Conservation (phyloP, 1,140 invertebrate genomes). For the Saxidomus purpurata region DNA sequence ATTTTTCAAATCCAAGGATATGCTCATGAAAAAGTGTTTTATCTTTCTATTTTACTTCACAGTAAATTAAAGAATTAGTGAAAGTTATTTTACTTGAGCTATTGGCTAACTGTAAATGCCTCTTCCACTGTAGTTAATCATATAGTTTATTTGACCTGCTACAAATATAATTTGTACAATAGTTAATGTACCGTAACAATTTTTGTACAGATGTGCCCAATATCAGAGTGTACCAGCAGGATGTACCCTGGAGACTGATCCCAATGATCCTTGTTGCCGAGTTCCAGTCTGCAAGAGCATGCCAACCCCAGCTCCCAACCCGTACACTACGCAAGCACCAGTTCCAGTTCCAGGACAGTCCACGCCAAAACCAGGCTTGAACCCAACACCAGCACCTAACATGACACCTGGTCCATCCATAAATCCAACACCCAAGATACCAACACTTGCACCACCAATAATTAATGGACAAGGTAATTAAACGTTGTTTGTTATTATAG, state of each 20-base stretch:
- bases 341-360: constrained; percentile 51
- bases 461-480: constrained; percentile 61
- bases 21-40: too few species aligned
- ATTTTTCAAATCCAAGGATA: too few species aligned
- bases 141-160: too few species aligned
- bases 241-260: constrained; percentile 74
- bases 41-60: too few species aligned
- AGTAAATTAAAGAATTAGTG: too few species aligned
- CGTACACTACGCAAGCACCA: constrained; percentile 47
- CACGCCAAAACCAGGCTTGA: constrained; percentile 43
- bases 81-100: too few species aligned
- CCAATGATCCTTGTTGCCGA: constrained; percentile 76
- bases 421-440: constrained; percentile 52
- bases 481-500: too few species aligned
- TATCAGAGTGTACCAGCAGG: constrained; percentile 73
- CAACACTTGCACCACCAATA: constrained; percentile 62
- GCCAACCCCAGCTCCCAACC: constrained; percentile 57
- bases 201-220: constrained; percentile 75
- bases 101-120: too few species aligned
- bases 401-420: constrained; percentile 19
- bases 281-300: constrained; percentile 72
- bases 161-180: too few species aligned
- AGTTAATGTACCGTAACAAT: too few species aligned
- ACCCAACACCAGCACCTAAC: constrained; percentile 44
- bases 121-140: too few species aligned